A percentile compares a stretch with the other conserved stretches of the same genome.
These are phyloP conservation scores for Momotus momota DNA, from an alignment of 2,797 vertebrate genomes.

Conservation along the genomic window DNA sequence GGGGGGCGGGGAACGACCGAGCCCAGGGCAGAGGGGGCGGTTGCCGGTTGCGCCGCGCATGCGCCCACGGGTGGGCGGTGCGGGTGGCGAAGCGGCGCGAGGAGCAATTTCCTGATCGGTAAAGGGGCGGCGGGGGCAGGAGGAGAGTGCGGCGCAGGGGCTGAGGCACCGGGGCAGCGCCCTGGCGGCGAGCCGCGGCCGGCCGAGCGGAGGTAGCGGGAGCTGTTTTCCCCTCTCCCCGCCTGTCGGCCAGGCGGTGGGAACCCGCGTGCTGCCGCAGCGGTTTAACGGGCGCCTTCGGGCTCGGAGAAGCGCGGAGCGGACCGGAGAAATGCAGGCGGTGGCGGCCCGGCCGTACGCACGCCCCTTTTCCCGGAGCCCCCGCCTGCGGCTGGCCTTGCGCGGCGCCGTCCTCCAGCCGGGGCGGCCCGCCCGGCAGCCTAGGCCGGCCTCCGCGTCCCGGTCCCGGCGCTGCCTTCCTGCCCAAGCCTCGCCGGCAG, in stretches of 20 bases:
- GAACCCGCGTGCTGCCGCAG: too few species aligned
- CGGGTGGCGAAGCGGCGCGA: not conserved
- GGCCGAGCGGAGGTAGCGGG: not conserved
- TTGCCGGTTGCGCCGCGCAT: not conserved
- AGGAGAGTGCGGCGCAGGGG: too few species aligned
- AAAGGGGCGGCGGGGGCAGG: not conserved
- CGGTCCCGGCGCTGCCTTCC: not conserved
- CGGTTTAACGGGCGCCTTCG: not conserved
- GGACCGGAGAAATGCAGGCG: too few species aligned
- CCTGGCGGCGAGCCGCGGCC: fast-evolving
- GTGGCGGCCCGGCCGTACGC: not conserved
- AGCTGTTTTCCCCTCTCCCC: too few species aligned
- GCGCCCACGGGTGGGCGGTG: not conserved
- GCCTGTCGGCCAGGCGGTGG: not conserved
- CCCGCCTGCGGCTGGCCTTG: not conserved
- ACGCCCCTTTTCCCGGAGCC: too few species aligned
- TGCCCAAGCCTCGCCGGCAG: not conserved
- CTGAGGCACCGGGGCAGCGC: not conserved
- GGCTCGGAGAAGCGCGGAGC: not conserved
- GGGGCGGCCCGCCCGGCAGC: not conserved
- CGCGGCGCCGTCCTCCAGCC: not conserved
- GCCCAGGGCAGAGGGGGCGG: not conserved
- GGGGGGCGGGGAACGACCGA: too few species aligned
- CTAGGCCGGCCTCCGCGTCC: not conserved
- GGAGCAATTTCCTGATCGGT: not conserved